Evolutionary conservation across 2,797 vertebrate species (phyloP).

Genomic region (Streptopelia turtur): DNA sequence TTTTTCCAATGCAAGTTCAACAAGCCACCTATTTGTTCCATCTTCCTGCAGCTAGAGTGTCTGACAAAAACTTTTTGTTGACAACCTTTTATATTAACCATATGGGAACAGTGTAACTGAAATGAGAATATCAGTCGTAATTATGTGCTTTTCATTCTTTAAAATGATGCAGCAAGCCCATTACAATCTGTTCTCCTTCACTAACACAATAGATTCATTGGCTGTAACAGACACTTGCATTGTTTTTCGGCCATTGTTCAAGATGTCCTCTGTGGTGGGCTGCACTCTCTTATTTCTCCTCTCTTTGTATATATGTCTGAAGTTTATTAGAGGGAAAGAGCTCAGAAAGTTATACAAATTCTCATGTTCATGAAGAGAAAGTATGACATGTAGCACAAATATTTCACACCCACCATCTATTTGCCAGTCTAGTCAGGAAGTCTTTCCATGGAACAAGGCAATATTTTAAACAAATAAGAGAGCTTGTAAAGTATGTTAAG

Average conservation of each 20-base stretch:
- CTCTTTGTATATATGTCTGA: neutral
- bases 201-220: neutral
- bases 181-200: neutral
- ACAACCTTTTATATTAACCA: neutral
- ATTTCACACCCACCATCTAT: neutral
- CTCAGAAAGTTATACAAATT: neutral
- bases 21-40: neutral
- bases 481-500: neutral
- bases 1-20: neutral
- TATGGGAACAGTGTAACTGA: neutral
- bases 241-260: neutral
- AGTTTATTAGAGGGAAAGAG: neutral
- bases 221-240: neutral
- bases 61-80: neutral
- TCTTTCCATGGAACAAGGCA: neutral
- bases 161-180: neutral
- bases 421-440: neutral
- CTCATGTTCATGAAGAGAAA: neutral
- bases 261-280: neutral
- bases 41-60: neutral
- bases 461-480: neutral
- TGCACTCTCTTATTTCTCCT: neutral
- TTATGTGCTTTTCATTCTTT: neutral
- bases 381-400: neutral
- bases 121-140: neutral